Conservation (phyloP, 2,113 vertebrate species). For the Chascanopsetta lugubris region DNA sequence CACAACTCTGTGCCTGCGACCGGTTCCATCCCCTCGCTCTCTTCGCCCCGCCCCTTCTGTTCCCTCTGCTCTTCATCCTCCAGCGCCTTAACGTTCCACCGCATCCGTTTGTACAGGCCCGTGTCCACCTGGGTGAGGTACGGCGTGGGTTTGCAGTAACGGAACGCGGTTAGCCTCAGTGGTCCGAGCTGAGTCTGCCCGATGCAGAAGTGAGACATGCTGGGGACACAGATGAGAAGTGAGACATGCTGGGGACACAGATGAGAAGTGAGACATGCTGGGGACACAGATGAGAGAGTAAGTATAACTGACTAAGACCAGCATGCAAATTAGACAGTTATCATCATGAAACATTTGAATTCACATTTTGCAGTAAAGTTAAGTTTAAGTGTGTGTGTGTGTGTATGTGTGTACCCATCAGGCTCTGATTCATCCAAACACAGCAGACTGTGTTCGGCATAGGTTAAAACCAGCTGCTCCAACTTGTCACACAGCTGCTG, state of each 20-base stretch:
- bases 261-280: constrained; percentile 55
- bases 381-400: constrained; percentile 1
- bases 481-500: constrained; percentile 83
- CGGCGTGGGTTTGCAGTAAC: constrained; percentile 78
- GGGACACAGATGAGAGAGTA: neutral
- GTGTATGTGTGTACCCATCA: constrained; percentile 66
- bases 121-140: constrained; percentile 72
- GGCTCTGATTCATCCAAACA: constrained; percentile 81
- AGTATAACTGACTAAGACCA: neutral
- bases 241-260: constrained; percentile 51
- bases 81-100: constrained; percentile 84
- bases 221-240: constrained; percentile 34
- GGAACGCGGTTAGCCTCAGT: constrained; percentile 79
- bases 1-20: constrained; percentile 79
- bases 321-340: too few relatives aligned
- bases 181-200: constrained; percentile 77
- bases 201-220: constrained; percentile 84
- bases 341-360: too few relatives aligned
- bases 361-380: too few relatives aligned
- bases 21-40: neutral
- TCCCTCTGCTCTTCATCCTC: neutral
- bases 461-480: constrained; percentile 84
- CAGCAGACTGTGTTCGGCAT: constrained; percentile 75
- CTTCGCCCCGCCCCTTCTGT: constrained; percentile 9
- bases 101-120: constrained; percentile 86